These are phyloP conservation scores for Collichthys lucidus DNA, from an alignment of 2,113 vertebrate species.

Conservation along the genomic window DNA sequence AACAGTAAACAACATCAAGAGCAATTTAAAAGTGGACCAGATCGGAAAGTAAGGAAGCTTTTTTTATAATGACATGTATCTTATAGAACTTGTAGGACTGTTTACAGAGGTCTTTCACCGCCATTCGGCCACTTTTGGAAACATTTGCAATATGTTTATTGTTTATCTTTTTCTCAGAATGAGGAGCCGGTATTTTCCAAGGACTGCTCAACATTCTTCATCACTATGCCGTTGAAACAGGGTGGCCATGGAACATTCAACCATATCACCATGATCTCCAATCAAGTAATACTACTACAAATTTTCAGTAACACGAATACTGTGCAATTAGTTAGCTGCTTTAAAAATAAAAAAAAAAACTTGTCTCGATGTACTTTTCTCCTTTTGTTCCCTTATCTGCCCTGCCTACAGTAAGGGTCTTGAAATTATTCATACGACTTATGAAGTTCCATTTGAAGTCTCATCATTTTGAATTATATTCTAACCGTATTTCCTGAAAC, in stretches of 20 bases:
- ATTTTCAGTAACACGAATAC: conserved; percentile 25
- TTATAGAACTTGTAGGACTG: too few species aligned
- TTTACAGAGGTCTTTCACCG: too few species aligned
- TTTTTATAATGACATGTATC: too few species aligned
- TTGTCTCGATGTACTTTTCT: not conserved
- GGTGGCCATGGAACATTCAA: conserved; percentile 67
- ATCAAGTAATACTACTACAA: conserved; percentile 65
- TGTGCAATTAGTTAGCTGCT: not conserved
- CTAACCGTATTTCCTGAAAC: conserved; percentile 27
- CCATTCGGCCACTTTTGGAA: too few species aligned
- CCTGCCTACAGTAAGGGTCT: not conserved
- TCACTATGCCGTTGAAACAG: conserved; percentile 74
- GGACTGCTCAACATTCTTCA: conserved; percentile 75
- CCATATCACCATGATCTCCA: conserved; percentile 81
- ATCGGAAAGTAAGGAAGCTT: too few species aligned
- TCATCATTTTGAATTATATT: conserved; percentile 26
- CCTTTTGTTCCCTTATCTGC: conserved; percentile 24
- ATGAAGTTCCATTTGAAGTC: conserved; percentile 21
- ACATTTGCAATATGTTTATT: too few species aligned
- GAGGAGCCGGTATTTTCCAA: conserved; percentile 80
- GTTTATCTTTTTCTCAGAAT: conserved; percentile 63
- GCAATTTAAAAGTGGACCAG: not conserved
- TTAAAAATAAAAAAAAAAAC: conserved; percentile 18
- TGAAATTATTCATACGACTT: conserved; percentile 37
- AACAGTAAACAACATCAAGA: not conserved